Percentiles rank a stretch among this genome's conserved stretches.
Conservation (phyloP, 2,797 vertebrate species). For the Saguinus oedipus region DNA sequence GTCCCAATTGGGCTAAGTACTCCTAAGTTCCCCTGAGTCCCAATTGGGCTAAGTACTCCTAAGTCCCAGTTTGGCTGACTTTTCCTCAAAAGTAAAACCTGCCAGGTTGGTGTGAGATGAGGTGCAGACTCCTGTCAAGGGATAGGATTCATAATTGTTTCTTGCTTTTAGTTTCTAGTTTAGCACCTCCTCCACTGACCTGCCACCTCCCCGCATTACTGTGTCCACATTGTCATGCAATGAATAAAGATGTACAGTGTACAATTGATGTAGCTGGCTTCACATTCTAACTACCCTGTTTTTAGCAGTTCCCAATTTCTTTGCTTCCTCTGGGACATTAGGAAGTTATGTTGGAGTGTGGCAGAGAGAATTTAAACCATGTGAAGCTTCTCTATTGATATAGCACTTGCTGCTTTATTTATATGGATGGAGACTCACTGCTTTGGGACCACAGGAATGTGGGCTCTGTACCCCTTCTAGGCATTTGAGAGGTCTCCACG, state of each 20-base stretch:
- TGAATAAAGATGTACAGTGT: neutral
- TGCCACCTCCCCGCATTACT: neutral
- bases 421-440: neutral
- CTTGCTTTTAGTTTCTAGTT: neutral
- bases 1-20: neutral
- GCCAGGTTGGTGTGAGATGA: neutral
- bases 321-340: neutral
- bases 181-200: fast-evolving
- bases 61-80: neutral
- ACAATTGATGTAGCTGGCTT: neutral
- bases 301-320: neutral
- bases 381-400: neutral
- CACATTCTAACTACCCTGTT: neutral
- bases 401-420: neutral
- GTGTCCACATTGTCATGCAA: neutral
- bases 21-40: too few species aligned
- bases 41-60: too few species aligned
- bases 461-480: neutral
- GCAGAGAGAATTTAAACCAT: neutral
- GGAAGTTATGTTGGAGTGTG: neutral
- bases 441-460: neutral
- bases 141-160: too few species aligned
- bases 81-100: neutral
- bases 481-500: neutral
- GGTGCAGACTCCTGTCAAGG: fast-evolving